These are phyloP conservation scores for Darevskia nairensis DNA, from an alignment of 2,797 vertebrate genomes.

Conservation along the genomic window DNA sequence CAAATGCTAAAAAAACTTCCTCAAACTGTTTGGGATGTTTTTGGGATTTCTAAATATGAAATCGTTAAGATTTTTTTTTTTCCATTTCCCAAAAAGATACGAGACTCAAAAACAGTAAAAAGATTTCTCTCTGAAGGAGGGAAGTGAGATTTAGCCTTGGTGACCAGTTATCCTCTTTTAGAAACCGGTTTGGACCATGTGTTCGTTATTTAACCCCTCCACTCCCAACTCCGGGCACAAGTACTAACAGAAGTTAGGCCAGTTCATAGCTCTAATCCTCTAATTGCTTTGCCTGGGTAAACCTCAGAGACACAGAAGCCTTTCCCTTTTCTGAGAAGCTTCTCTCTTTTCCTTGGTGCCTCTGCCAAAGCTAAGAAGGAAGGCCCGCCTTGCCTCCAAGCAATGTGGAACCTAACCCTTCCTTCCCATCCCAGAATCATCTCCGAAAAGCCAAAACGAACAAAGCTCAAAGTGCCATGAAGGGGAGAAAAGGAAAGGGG, in stretches of 20 bases:
- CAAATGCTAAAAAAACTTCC: no score
- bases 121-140: neutral
- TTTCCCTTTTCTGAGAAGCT: conserved; percentile 28
- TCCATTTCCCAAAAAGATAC: no score
- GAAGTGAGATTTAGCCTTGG: neutral
- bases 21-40: no score
- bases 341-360: conserved; percentile 28
- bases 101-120: neutral
- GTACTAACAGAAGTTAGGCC: neutral
- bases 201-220: neutral
- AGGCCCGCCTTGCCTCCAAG: conserved; percentile 56
- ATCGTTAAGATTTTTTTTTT: no score
- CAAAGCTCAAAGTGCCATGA: conserved; percentile 20
- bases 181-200: neutral
- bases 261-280: conserved; percentile 7
- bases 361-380: conserved; percentile 39
- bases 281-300: conserved; percentile 15
- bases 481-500: conserved; percentile 14
- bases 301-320: neutral
- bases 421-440: conserved; percentile 29
- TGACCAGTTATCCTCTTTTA: neutral
- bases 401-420: conserved; percentile 1
- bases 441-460: conserved; percentile 11
- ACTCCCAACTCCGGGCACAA: neutral
- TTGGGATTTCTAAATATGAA: neutral